Base-by-base conservation (phyloP, 53 echinoderm and acorn worm genomes). In the Paracentrotus lividus region DNA sequence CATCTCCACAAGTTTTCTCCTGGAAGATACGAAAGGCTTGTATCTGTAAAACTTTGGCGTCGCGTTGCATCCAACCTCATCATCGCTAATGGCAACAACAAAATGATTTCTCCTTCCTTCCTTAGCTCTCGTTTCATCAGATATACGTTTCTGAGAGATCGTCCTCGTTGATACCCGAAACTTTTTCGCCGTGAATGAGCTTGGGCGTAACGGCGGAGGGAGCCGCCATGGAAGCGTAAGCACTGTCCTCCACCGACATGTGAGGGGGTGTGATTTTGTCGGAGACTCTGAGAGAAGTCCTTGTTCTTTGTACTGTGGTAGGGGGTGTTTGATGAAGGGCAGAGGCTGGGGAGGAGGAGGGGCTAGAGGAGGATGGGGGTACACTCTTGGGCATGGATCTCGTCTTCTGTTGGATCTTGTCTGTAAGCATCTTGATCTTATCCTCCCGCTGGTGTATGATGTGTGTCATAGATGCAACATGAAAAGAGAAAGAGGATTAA, bases 111-210 rank as follows among this genome's bases (percentile, higher is more conserved):
- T 44, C n/a, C 18, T 2, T 47, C 33, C 26, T 47, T 27, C 26
- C 31, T 2, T 36, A 3, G 26, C 24, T 81, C 27, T 49, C 47
- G 4, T 8, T 81, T 81, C 81, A 81, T 81, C 96, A 99, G 85
- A 99, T 97, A 90, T 99, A 99, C 67, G 99, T 97, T 60, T 99
- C 99, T 33, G 99, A 99, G 40, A 97, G 94, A 61, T 99, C 99
- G 31, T 99, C 97, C 84, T 99, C 99, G 21, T 97, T 96, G 59
- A 94, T 94, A 8, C 95, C 96, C 0, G 99, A 95, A 26, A 93
- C 95, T 34, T 96, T 93, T 43, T 95, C 95, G 57, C 96, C 64
- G 38, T 88, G 91, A 21, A 88, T 81, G 47, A 90, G 49, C 42
- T 94, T 96, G 40, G 97, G 95, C 47, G 94, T 90, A 36, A 94